A percentile compares a stretch with the other conserved stretches of the same genome.
phyloP scores from a whole-genome alignment of 2,113 vertebrate species.

The Apaloderma vittatum region DNA sequence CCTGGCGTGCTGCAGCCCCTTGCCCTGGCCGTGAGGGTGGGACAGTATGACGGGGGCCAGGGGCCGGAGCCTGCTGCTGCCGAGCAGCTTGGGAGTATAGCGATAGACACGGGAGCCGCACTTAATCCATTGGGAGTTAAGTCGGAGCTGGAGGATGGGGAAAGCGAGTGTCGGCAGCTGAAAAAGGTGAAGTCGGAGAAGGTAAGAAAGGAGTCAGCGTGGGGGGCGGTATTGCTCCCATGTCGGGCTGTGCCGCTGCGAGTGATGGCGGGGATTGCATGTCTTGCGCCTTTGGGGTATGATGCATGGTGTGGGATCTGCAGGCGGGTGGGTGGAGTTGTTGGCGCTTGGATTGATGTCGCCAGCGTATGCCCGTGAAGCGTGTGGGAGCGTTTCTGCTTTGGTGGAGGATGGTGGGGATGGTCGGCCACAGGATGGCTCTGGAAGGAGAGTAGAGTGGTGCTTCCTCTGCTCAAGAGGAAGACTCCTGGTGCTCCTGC shows the following conservation, averaged over 20 bases:
- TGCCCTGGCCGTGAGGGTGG: slow-evolving; percentile 86
- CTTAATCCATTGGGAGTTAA: slow-evolving; percentile 93
- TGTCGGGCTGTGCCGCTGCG: too few species aligned
- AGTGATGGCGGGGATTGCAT: accelerated
- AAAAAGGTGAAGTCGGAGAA: slow-evolving; percentile 98
- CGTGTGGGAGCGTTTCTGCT: background rate
- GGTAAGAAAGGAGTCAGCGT: slow-evolving; percentile 81
- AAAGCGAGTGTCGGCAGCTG: slow-evolving; percentile 91
- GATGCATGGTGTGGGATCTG: accelerated
- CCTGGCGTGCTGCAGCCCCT: slow-evolving; percentile 88
- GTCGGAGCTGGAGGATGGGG: slow-evolving; percentile 93
- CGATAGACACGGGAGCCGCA: slow-evolving; percentile 93
- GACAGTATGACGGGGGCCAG: slow-evolving; percentile 89
- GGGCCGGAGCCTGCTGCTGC: slow-evolving; percentile 86
- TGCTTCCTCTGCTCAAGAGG: background rate
- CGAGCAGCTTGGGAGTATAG: slow-evolving; percentile 95
- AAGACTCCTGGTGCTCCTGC: background rate
- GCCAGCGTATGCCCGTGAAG: too few species aligned
- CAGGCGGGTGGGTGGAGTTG: too few species aligned
- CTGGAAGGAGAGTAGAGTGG: background rate
- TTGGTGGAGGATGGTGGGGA: background rate
- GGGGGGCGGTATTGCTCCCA: accelerated
- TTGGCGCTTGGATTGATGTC: too few species aligned
- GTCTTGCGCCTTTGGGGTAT: accelerated
- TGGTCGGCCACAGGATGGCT: accelerated